These are phyloP conservation scores for Hemicentrotus pulcherrimus DNA, from an alignment of 35 echinoderm and acorn worm species.

Conservation along the genomic window DNA sequence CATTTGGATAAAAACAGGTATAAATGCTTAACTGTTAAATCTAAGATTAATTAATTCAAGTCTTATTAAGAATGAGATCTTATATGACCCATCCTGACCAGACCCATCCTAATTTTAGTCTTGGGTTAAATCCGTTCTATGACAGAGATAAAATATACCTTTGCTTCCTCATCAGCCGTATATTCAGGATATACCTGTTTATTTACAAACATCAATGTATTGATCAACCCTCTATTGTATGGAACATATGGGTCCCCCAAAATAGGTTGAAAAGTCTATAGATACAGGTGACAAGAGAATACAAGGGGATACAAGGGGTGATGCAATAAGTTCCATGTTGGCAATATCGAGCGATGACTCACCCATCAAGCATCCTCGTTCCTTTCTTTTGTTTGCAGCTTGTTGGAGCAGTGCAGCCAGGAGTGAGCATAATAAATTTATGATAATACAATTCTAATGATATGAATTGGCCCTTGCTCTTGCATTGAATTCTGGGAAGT, in stretches of 20 bases:
- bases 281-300: not conserved
- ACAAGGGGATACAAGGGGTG: slow-evolving; percentile 20
- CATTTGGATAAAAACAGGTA: too few species aligned
- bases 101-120: too few species aligned
- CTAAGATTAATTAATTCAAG: too few species aligned
- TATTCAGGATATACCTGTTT: not conserved
- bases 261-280: not conserved
- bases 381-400: not conserved
- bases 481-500: slow-evolving; percentile 24
- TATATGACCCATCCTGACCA: too few species aligned
- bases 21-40: too few species aligned
- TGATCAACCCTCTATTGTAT: not conserved
- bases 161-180: not conserved
- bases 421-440: slow-evolving; percentile 39
- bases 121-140: not conserved
- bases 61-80: too few species aligned
- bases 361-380: not conserved
- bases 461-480: slow-evolving; percentile 21
- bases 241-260: not conserved
- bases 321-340: slow-evolving; percentile 56
- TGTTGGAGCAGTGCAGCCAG: not conserved
- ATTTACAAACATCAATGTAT: not conserved
- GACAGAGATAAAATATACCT: not conserved
- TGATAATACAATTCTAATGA: slow-evolving; percentile 47
- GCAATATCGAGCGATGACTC: slow-evolving; percentile 34